Conservation (phyloP, 2,888 invertebrate species). For the Cryptops parisi region DNA sequence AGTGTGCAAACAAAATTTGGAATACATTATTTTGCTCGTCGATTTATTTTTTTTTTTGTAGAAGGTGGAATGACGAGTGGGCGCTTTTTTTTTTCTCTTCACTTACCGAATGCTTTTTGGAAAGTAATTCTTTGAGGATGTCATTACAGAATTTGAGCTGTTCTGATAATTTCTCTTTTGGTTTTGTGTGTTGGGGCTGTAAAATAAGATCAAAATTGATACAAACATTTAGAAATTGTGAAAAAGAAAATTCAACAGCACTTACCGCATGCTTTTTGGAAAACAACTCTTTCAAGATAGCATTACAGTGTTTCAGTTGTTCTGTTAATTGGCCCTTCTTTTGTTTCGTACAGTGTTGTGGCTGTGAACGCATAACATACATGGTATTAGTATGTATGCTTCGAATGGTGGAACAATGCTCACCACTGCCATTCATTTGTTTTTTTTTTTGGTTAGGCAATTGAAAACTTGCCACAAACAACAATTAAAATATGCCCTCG, state of each 20-base stretch:
- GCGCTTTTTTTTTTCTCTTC: too few relatives aligned
- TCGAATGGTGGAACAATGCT: background rate
- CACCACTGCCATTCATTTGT: too few relatives aligned
- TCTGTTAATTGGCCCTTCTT: constrained; percentile 70
- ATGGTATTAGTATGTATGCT: constrained; percentile 6
- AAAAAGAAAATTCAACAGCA: background rate
- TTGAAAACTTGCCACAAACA: too few relatives aligned
- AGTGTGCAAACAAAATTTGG: too few relatives aligned
- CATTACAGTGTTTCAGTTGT: constrained; percentile 76
- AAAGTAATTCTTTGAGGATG: constrained; percentile 79
- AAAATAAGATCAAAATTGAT: constrained; percentile 11
- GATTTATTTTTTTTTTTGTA: background rate
- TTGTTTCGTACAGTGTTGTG: constrained; percentile 38
- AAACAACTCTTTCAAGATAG: constrained; percentile 80
- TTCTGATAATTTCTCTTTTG: constrained; percentile 73
- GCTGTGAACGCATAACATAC: constrained; percentile 6
- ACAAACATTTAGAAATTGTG: background rate
- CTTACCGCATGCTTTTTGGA: constrained; percentile 67
- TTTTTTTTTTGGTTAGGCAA: too few relatives aligned
- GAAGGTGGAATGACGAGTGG: background rate
- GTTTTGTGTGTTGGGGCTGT: constrained; percentile 36
- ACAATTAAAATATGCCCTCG: too few relatives aligned
- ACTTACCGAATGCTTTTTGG: constrained; percentile 63
- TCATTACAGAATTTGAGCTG: constrained; percentile 81
- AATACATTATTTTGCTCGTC: too few relatives aligned